Evolutionary conservation across 2,888 invertebrate genomes (phyloP).

Genomic region (Acrobasis consociella): DNA sequence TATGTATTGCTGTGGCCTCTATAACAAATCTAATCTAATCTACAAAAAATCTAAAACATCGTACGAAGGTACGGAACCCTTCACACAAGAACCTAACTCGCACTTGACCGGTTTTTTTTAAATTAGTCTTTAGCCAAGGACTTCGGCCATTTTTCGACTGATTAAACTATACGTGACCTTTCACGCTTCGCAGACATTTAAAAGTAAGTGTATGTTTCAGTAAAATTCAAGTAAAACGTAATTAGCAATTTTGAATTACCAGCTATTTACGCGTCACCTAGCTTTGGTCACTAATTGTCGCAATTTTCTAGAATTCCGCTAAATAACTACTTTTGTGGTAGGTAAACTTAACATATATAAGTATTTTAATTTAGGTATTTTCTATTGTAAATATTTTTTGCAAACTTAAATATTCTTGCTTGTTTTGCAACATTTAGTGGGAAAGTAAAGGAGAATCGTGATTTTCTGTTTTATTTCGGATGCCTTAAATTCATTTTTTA

Average conservation of each 20-base stretch:
- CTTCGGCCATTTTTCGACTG: background rate
- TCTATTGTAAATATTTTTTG: background rate
- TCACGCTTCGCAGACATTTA: background rate
- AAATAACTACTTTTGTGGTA: slow-evolving; percentile 12
- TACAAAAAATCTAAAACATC: no score
- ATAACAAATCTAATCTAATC: no score
- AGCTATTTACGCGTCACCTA: slow-evolving; percentile 14
- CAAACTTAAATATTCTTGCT: no score
- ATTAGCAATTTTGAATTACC: slow-evolving; percentile 12
- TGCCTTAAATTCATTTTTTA: no score
- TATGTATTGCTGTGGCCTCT: no score
- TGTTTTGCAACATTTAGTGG: no score
- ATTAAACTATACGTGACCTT: slow-evolving; percentile 1
- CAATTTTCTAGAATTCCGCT: slow-evolving; percentile 6
- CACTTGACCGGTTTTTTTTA: no score
- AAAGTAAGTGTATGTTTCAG: background rate
- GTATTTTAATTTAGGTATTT: no score
- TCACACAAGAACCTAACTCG: no score
- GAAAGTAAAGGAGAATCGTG: no score
- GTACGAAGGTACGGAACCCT: no score
- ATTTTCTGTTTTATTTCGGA: no score
- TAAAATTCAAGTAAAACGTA: background rate
- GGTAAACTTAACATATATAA: slow-evolving; percentile 9
- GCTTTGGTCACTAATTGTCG: slow-evolving; percentile 3
- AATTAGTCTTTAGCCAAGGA: background rate